phyloP scores from a whole-genome alignment of 92 coral and sea anemone species.

The Pocillopora meandrina region DNA sequence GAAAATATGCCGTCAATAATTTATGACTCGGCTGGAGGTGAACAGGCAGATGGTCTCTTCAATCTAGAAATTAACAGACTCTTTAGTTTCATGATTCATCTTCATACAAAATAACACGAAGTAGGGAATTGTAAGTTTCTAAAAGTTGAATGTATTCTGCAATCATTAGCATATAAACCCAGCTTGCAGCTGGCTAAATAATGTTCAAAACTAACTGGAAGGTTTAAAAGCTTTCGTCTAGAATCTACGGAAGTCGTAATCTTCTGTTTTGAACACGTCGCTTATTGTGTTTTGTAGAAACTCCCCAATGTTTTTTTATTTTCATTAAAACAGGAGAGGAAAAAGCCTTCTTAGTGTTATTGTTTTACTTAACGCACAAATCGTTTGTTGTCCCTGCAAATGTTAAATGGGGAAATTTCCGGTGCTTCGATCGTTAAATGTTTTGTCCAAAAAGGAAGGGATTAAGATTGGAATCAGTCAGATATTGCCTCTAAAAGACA shows the following conservation, averaged over 20 bases:
- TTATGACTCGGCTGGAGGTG: conserved; percentile 18
- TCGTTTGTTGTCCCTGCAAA: not conserved
- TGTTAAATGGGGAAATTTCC: not conserved
- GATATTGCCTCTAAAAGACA: conserved; percentile 2
- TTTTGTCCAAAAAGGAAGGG: not conserved
- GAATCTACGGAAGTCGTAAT: conserved; percentile 34
- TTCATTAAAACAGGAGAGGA: conserved; percentile 11
- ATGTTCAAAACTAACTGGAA: conserved; percentile 3
- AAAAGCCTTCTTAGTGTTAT: conserved; percentile 9
- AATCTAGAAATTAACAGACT: conserved; percentile 35
- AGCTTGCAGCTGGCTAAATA: conserved; percentile 45
- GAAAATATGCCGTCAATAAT: conserved; percentile 24
- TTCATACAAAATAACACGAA: conserved; percentile 33
- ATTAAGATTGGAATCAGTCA: not conserved
- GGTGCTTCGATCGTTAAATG: not conserved
- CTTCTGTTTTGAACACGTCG: not conserved
- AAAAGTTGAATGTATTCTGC: conserved; percentile 19
- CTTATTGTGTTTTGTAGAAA: conserved; percentile 15
- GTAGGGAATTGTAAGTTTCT: conserved; percentile 15
- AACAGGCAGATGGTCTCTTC: conserved; percentile 8
- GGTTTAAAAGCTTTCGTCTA: conserved; percentile 2
- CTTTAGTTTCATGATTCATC: conserved; percentile 22
- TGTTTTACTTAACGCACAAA: conserved; percentile 11
- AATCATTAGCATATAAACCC: not conserved
- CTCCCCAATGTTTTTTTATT: conserved; percentile 12